These are phyloP conservation scores for Urocyon cinereoargenteus DNA, from an alignment of 2,797 vertebrate genomes.

Conservation along the genomic window DNA sequence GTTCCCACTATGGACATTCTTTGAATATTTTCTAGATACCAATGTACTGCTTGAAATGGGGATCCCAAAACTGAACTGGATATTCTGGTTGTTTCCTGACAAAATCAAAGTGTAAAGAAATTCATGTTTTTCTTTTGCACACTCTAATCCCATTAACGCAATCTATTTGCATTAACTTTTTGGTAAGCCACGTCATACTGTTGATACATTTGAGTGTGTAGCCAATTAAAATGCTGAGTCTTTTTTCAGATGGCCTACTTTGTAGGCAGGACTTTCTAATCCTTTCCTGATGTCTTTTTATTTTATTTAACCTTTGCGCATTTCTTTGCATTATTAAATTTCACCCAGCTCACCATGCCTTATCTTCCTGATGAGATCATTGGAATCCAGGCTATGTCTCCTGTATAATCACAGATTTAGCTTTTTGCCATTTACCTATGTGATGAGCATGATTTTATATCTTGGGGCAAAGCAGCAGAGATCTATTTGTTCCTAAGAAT, in stretches of 20 bases:
- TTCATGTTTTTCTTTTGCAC: neutral
- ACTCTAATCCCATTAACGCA: neutral
- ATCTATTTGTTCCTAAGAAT: neutral
- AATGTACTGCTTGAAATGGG: neutral
- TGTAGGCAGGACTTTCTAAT: neutral
- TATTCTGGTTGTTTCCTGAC: neutral
- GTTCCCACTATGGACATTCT: neutral
- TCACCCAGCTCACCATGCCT: neutral
- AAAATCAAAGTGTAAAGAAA: neutral
- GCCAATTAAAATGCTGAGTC: neutral
- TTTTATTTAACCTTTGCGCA: neutral
- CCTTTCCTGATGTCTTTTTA: neutral
- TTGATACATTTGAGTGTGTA: neutral
- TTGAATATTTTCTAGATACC: neutral
- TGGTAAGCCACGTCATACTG: neutral
- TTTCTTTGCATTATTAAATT: conserved; percentile 37
- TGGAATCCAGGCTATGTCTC: neutral
- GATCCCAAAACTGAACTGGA: neutral
- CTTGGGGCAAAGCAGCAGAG: neutral
- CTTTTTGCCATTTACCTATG: neutral
- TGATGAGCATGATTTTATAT: neutral
- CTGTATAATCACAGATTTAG: neutral
- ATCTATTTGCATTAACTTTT: neutral
- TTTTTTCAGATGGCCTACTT: neutral
- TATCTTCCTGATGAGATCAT: neutral